Percentiles rank a stretch among this genome's conserved stretches.
Evolutionary conservation across 2,113 vertebrate genomes (phyloP).

Genomic region (Panurus biarmicus): DNA sequence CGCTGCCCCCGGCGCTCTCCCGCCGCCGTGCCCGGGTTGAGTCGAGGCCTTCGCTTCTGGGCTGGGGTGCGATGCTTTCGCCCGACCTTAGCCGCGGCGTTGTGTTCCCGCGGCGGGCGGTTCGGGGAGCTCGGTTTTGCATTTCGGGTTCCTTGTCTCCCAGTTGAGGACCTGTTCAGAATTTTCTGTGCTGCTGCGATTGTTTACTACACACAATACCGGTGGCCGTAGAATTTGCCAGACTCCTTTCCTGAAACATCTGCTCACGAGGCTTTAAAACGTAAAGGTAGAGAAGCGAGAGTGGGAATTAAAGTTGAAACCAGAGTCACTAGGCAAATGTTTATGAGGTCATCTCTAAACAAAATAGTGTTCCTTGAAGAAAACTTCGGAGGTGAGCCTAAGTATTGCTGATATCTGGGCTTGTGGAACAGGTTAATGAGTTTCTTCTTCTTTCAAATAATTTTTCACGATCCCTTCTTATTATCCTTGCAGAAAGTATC

Average conservation of each 20-base stretch:
- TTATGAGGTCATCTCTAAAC: not conserved
- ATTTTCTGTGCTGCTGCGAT: not conserved
- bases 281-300: not conserved
- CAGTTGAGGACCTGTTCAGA: not conserved
- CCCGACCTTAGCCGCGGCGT: not conserved
- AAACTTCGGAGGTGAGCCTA: not conserved
- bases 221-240: not conserved
- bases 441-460: not conserved
- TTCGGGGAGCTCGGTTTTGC: rapidly evolving
- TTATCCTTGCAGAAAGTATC: not conserved
- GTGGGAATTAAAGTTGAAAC: not conserved
- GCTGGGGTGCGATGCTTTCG: not conserved
- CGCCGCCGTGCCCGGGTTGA: not conserved
- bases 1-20: not conserved
- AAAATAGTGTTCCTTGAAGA: not conserved
- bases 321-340: not conserved
- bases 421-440: not conserved
- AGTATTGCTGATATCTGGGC: not conserved
- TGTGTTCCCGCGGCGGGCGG: not conserved
- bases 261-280: not conserved
- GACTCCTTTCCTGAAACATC: rapidly evolving
- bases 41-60: not conserved
- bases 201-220: rapidly evolving
- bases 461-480: not conserved
- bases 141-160: rapidly evolving